phyloP scores from a whole-genome alignment of 92 coral and sea anemone species.

The Porites rus region DNA sequence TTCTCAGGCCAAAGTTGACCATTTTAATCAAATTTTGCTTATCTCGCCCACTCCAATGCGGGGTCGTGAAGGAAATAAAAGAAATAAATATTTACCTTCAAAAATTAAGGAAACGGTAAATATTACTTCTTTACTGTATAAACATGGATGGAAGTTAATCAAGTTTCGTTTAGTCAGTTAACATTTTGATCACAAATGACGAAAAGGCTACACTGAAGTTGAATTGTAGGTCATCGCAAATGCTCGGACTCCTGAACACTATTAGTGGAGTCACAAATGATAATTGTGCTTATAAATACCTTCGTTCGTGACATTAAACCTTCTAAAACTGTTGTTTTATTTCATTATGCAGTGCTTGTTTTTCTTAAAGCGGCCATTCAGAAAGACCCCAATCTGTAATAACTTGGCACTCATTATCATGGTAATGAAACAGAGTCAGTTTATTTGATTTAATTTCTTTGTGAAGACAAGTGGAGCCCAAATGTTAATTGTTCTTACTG shows the following conservation, averaged over 20 bases:
- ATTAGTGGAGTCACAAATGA: too few relatives aligned
- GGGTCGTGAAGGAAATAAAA: not conserved
- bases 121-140: not conserved
- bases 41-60: too few relatives aligned
- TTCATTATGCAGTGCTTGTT: not conserved
- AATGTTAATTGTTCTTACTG: conserved; percentile 53
- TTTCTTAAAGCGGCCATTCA: conserved; percentile 19
- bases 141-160: not conserved
- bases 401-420: conserved; percentile 11
- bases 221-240: too few relatives aligned
- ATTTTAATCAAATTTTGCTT: too few relatives aligned
- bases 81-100: too few relatives aligned
- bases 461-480: conserved; percentile 34
- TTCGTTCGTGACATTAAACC: not conserved
- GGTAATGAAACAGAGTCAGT: conserved; percentile 17
- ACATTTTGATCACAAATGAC: not conserved
- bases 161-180: not conserved
- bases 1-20: too few relatives aligned
- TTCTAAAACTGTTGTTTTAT: not conserved
- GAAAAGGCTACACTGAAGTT: not conserved
- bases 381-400: not conserved
- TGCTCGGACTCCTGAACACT: not conserved
- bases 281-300: too few relatives aligned
- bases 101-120: not conserved
- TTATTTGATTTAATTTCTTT: conserved; percentile 37